These are phyloP conservation scores for Astreopora myriophthalma DNA, from an alignment of 64 coral and sea anemone species.

Conservation along the genomic window DNA sequence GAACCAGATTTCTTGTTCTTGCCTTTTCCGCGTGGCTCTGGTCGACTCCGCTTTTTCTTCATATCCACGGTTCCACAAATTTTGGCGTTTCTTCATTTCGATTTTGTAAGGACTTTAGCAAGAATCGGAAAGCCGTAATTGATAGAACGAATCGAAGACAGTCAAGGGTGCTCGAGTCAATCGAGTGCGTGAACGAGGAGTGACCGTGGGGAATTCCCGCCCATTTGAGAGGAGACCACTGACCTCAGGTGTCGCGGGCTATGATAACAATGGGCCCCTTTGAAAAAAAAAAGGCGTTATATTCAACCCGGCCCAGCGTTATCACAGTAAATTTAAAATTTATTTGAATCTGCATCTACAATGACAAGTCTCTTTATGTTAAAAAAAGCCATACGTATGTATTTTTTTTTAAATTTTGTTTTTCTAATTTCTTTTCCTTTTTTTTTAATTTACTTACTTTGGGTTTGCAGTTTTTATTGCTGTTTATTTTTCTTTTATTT, in stretches of 20 bases:
- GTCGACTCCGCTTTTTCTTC: constrained; percentile 16
- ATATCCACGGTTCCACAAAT: constrained; percentile 21
- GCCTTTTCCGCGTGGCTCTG: neutral
- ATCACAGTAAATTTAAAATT: constrained; percentile 27
- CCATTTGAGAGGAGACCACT: constrained; percentile 4
- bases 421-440: neutral
- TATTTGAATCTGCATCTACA: neutral
- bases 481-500: neutral
- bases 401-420: neutral
- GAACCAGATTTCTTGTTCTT: constrained; percentile 58
- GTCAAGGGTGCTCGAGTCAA: too few relatives aligned
- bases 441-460: neutral
- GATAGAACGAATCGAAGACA: too few relatives aligned
- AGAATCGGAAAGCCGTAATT: too few relatives aligned
- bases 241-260: constrained; percentile 7
- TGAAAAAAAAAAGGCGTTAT: neutral
- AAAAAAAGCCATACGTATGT: neutral
- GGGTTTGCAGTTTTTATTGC: neutral
- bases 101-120: too few relatives aligned
- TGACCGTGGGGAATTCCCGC: too few relatives aligned
- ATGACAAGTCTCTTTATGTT: too few relatives aligned
- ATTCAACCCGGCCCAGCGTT: constrained; percentile 4
- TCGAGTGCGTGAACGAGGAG: too few relatives aligned
- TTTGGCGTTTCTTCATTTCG: constrained; percentile 23
- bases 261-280: neutral